Evolutionary conservation across 2,888 invertebrate genomes (phyloP).

Genomic region (Euzophera pinguis): DNA sequence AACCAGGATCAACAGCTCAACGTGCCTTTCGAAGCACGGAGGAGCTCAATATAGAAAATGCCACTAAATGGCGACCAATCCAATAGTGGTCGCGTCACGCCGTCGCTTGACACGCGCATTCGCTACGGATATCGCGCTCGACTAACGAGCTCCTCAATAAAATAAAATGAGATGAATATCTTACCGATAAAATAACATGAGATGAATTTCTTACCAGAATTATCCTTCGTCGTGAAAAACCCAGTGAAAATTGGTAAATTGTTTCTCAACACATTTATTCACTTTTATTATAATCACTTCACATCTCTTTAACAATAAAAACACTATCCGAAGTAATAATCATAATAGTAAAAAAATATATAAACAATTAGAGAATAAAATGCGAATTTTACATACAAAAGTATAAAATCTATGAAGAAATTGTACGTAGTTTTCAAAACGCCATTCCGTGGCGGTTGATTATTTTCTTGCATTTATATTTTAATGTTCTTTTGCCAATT

Average conservation of each 20-base stretch:
- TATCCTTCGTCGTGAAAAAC: slow-evolving; percentile 16
- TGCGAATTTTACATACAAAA: slow-evolving; percentile 62
- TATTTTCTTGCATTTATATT: slow-evolving; percentile 43
- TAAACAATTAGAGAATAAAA: slow-evolving; percentile 62
- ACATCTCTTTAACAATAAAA: slow-evolving; percentile 22
- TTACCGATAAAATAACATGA: no score
- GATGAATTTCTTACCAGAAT: slow-evolving; percentile 21
- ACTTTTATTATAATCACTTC: slow-evolving; percentile 28
- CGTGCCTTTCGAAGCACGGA: no score
- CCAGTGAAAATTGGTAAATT: slow-evolving; percentile 1
- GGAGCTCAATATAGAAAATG: no score
- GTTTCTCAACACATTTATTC: slow-evolving; percentile 18
- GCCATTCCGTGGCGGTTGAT: slow-evolving; percentile 30
- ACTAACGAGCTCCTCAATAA: no score
- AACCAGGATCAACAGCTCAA: no score
- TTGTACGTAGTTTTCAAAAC: slow-evolving; percentile 34
- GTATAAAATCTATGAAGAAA: slow-evolving; percentile 57
- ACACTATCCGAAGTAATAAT: slow-evolving; percentile 58
- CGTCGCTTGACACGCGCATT: no score
- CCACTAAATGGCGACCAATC: no score
- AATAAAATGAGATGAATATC: no score
- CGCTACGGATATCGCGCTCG: no score
- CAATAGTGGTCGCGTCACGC: no score
- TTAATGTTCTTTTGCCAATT: slow-evolving; percentile 3
- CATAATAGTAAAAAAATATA: slow-evolving; percentile 62